These are phyloP conservation scores for Miichthys miiuy DNA, from an alignment of 2,797 vertebrate species.

Conservation along the genomic window DNA sequence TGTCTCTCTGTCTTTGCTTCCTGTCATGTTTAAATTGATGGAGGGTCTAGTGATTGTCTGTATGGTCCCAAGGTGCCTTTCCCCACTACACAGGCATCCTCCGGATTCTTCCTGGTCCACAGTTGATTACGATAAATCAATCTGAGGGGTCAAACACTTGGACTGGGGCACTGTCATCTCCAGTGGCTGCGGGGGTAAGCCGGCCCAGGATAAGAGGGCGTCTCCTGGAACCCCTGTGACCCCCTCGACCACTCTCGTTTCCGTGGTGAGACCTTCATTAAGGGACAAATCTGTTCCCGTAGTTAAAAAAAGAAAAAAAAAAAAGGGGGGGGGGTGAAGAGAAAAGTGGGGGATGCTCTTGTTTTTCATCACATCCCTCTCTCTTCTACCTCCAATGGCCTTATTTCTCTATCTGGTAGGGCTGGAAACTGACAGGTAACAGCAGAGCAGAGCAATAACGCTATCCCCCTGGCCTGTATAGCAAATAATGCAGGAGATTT, in stretches of 20 bases:
- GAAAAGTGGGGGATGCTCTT: conserved; percentile 45
- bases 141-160: conserved; percentile 84
- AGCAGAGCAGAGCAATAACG: conserved; percentile 76
- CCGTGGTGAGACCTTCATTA: conserved; percentile 80
- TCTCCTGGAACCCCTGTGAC: conserved; percentile 66
- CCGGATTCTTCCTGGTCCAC: conserved; percentile 80
- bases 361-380: conserved; percentile 73
- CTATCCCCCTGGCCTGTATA: conserved; percentile 67
- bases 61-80: conserved; percentile 88
- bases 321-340: neutral
- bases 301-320: conserved; percentile 52
- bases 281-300: conserved; percentile 70
- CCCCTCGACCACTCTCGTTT: conserved; percentile 74
- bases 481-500: conserved; percentile 83
- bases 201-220: conserved; percentile 66
- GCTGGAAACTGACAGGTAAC: conserved; percentile 74
- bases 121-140: conserved; percentile 88
- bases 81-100: conserved; percentile 76
- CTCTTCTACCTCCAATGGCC: conserved; percentile 63
- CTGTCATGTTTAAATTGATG: conserved; percentile 88
- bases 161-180: conserved; percentile 76
- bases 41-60: conserved; percentile 84
- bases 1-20: conserved; percentile 73
- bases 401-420: conserved; percentile 65
- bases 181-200: conserved; percentile 64